A percentile compares a stretch with the other conserved stretches of the same genome.
Conservation (phyloP, 2,113 vertebrate genomes). For the Lanius ludovicianus region DNA sequence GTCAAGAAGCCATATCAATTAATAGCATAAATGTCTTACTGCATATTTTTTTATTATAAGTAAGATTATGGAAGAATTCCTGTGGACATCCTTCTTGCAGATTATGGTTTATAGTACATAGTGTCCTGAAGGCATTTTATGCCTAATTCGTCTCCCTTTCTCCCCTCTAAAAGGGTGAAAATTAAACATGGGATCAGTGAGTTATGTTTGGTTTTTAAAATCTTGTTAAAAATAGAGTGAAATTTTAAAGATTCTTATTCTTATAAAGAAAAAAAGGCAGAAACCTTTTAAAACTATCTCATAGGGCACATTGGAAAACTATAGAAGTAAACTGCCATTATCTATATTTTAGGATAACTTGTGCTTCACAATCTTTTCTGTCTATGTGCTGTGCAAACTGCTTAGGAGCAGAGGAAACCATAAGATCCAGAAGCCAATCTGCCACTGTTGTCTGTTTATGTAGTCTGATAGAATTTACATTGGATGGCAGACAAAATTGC, state of each 20-base stretch:
- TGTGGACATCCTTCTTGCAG: neutral
- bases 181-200: neutral
- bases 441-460: constrained; percentile 38
- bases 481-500: constrained; percentile 35
- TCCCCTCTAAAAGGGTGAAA: neutral
- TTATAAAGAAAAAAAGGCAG: neutral
- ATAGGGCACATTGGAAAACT: neutral
- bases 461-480: constrained; percentile 29
- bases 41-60: neutral
- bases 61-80: neutral
- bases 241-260: neutral
- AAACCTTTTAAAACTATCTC: neutral
- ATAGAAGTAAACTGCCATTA: neutral
- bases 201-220: neutral
- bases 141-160: neutral
- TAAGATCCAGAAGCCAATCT: constrained; percentile 41
- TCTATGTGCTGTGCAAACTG: neutral
- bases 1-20: neutral
- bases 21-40: neutral
- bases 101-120: neutral
- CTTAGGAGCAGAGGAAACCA: neutral
- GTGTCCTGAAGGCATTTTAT: neutral
- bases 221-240: neutral
- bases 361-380: neutral
- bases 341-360: neutral